phyloP scores from a whole-genome alignment of 1,140 invertebrate genomes.

The Caerostris darwini region DNA sequence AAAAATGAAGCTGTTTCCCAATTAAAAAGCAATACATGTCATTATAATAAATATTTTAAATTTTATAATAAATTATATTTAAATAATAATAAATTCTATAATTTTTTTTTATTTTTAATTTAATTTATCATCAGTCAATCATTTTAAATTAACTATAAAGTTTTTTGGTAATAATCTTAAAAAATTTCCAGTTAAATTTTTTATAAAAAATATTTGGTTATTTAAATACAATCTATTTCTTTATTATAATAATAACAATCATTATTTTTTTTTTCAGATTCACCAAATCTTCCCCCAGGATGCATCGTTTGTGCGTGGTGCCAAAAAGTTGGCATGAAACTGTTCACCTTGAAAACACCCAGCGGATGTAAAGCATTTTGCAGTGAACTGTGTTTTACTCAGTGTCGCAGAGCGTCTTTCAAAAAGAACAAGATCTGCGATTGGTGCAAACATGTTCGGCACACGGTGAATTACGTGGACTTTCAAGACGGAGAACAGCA shows the following conservation, averaged over 20 bases:
- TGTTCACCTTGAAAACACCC: slow-evolving; percentile 81
- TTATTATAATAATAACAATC: no score
- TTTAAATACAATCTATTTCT: background rate
- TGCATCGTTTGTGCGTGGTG: slow-evolving; percentile 84
- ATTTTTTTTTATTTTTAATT: no score
- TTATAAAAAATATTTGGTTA: background rate
- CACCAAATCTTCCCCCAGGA: slow-evolving; percentile 76
- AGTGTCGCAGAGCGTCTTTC: slow-evolving; percentile 92
- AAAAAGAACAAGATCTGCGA: slow-evolving; percentile 96
- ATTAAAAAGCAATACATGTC: no score
- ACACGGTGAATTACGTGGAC: slow-evolving; percentile 95
- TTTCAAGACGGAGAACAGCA: slow-evolving; percentile 86
- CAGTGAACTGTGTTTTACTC: slow-evolving; percentile 93
- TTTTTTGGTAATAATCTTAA: no score
- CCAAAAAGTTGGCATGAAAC: slow-evolving; percentile 82
- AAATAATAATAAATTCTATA: no score
- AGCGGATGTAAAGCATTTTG: slow-evolving; percentile 86
- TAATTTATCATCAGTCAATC: no score
- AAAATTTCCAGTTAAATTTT: background rate
- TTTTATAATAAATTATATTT: no score
- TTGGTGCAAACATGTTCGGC: slow-evolving; percentile 94
- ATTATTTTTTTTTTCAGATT: slow-evolving; percentile 72
- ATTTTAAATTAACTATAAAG: no score
- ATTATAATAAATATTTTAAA: no score
- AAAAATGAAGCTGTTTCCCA: no score